Evolutionary conservation across 1,140 invertebrate genomes (phyloP).

Genomic region (Papilio glaucus): DNA sequence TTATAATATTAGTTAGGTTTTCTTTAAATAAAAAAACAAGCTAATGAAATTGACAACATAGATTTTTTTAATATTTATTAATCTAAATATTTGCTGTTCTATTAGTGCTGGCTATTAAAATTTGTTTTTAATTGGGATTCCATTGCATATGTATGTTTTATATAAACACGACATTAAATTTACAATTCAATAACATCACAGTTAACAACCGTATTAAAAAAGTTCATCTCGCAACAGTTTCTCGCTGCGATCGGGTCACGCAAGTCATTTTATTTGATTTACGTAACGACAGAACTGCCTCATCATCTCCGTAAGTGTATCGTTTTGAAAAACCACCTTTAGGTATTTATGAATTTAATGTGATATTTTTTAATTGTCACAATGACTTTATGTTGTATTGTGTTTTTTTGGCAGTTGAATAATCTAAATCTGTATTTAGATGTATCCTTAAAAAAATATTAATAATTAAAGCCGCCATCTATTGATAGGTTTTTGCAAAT

Average conservation of each 20-base stretch:
- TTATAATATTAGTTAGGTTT: no score
- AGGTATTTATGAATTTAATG: not conserved
- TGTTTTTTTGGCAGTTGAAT: not conserved
- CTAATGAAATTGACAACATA: no score
- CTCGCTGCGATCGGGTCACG: not conserved
- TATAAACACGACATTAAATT: constrained; percentile 1
- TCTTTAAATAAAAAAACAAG: no score
- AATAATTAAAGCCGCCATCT: no score
- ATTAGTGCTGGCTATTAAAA: no score
- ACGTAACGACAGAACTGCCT: not conserved
- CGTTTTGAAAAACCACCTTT: not conserved
- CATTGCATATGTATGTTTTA: no score
- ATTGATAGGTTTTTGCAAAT: no score
- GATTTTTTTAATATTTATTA: no score
- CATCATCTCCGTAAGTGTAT: constrained; percentile 1
- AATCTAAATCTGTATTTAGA: no score
- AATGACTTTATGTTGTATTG: not conserved
- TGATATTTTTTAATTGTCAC: not conserved
- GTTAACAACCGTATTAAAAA: not conserved
- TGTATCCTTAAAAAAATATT: no score
- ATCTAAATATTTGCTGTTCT: no score
- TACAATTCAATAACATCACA: not conserved
- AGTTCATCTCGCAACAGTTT: not conserved
- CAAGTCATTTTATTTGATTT: constrained; percentile 48
- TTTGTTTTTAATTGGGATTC: no score